These are phyloP conservation scores for Dorcus hopei DNA, from an alignment of 2,888 invertebrate species.

Conservation along the genomic window DNA sequence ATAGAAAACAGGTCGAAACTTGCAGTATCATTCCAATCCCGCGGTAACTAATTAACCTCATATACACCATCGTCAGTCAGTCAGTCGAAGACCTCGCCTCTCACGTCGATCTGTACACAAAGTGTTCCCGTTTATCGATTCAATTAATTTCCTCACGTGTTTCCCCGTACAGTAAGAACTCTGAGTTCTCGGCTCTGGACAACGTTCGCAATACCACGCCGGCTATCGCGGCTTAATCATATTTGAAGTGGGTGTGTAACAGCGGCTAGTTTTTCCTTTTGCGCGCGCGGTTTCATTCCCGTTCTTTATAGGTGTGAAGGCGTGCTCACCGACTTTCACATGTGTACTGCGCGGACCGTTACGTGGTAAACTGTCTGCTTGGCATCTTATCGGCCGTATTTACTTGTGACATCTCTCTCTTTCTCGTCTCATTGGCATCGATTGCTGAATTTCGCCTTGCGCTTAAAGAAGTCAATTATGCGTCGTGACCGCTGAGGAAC, in stretches of 20 bases:
- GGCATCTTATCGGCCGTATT: too few relatives aligned
- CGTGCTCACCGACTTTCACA: constrained; percentile 17
- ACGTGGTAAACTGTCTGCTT: too few relatives aligned
- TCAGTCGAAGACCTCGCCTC: neutral
- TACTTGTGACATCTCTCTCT: too few relatives aligned
- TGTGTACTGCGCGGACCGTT: neutral
- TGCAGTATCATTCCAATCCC: too few relatives aligned
- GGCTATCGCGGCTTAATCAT: constrained; percentile 3
- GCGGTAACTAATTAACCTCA: too few relatives aligned
- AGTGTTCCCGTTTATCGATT: constrained; percentile 5
- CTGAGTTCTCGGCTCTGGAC: neutral
- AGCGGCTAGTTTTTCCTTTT: neutral
- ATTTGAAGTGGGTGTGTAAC: constrained; percentile 7
- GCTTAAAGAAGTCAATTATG: too few relatives aligned
- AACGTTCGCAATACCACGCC: constrained; percentile 2
- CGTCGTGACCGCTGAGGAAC: too few relatives aligned
- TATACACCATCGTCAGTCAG: too few relatives aligned
- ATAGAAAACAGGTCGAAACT: too few relatives aligned
- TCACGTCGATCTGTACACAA: neutral
- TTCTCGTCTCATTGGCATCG: too few relatives aligned
- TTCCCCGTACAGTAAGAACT: constrained; percentile 2
- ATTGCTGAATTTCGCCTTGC: too few relatives aligned
- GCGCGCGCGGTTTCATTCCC: constrained; percentile 11
- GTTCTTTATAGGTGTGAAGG: constrained; percentile 15
- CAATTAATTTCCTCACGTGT: constrained; percentile 15